Conservation (phyloP, 2,888 invertebrate genomes). For the Merodon equestris region DNA sequence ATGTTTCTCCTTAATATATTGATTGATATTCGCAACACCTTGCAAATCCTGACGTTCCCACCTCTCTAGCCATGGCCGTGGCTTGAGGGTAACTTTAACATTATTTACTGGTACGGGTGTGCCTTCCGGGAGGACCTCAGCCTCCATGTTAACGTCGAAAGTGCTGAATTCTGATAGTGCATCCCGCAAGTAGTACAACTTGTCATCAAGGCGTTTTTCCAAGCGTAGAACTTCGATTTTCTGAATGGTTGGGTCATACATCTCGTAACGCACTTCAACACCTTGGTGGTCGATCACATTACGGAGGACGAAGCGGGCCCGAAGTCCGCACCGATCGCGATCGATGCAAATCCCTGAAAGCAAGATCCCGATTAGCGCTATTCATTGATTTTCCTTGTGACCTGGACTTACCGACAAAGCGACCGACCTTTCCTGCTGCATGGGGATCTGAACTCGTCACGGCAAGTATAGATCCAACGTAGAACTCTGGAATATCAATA, state of each 20-base stretch:
- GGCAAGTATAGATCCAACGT: constrained; percentile 95
- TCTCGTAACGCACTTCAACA: constrained; percentile 82
- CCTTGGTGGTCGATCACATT: constrained; percentile 96
- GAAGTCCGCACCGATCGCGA: constrained; percentile 88
- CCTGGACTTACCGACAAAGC: constrained; percentile 79
- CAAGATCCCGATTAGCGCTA: background rate
- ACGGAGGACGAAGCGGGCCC: constrained; percentile 91
- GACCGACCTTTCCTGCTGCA: constrained; percentile 89
- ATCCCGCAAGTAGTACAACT: constrained; percentile 93
- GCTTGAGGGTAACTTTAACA: constrained; percentile 85
- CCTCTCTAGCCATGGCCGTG: constrained; percentile 92
- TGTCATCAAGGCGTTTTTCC: constrained; percentile 95
- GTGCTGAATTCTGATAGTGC: constrained; percentile 95
- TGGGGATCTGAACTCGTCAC: constrained; percentile 93
- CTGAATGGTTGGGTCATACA: constrained; percentile 96
- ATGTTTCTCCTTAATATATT: constrained; percentile 81
- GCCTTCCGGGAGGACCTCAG: constrained; percentile 88
- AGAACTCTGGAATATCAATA: constrained; percentile 97
- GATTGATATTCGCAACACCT: constrained; percentile 84
- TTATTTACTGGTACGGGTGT: constrained; percentile 88
- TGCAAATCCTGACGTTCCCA: constrained; percentile 91
- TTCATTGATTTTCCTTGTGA: background rate
- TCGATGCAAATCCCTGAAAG: constrained; percentile 90
- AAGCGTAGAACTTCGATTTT: constrained; percentile 93
- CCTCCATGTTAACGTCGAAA: constrained; percentile 94